phyloP scores from a whole-genome alignment of 2,888 invertebrate genomes.

The Morpho helenor region DNA sequence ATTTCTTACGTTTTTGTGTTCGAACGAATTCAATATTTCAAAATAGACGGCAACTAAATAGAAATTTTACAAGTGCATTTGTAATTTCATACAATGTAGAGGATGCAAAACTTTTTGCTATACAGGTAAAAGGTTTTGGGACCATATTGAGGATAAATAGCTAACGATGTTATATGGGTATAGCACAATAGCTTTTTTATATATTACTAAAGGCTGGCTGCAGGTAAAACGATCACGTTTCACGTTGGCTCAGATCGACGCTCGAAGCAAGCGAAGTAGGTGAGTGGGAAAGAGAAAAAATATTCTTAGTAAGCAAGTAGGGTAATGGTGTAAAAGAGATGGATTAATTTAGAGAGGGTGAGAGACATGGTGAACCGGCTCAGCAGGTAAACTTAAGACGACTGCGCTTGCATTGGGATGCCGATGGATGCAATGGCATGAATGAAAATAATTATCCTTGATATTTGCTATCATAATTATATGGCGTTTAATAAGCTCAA shows the following conservation, averaged over 20 bases:
- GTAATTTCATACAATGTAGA: not conserved
- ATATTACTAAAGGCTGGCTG: conserved; percentile 18
- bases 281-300: conserved; percentile 16
- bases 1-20: too few relatives aligned
- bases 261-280: conserved; percentile 7
- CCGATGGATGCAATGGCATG: conserved; percentile 1
- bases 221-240: conserved; percentile 38
- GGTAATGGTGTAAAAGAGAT: conserved; percentile 15
- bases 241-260: conserved; percentile 7
- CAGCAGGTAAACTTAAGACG: conserved; percentile 33
- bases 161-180: not conserved
- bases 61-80: conserved; percentile 3
- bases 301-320: conserved; percentile 2
- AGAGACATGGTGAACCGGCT: conserved; percentile 32
- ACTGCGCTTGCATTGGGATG: conserved; percentile 22
- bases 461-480: not conserved
- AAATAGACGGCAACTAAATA: too few relatives aligned
- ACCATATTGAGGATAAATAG: not conserved
- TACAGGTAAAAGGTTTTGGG: conserved; percentile 16
- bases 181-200: conserved; percentile 11
- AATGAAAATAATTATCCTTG: conserved; percentile 3
- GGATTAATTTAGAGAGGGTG: conserved; percentile 15
- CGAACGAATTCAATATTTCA: too few relatives aligned
- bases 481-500: not conserved
- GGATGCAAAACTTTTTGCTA: not conserved